A percentile compares a stretch with the other conserved stretches of the same genome.
phyloP scores from a whole-genome alignment of 2,113 vertebrate genomes.

The Brachyhypopomus occidentalis region DNA sequence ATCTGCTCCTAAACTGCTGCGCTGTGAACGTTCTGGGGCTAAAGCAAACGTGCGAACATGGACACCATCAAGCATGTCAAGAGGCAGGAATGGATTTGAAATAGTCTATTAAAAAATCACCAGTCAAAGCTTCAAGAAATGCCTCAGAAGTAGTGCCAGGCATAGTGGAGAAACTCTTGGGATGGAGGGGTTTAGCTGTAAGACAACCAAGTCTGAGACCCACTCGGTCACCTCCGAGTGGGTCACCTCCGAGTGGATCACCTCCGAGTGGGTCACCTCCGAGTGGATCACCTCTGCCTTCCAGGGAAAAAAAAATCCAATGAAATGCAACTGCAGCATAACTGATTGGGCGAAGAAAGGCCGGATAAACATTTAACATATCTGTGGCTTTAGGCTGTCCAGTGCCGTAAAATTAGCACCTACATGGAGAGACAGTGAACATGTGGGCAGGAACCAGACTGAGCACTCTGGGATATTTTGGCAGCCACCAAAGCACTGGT shows the following conservation, averaged over 20 bases:
- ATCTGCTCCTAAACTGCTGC: background rate
- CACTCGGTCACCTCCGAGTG: too few relatives aligned
- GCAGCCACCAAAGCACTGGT: conserved; percentile 68
- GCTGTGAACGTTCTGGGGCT: background rate
- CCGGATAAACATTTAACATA: conserved; percentile 60
- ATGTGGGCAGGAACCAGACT: conserved; percentile 63
- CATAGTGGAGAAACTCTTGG: background rate
- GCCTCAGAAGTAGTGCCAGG: too few relatives aligned
- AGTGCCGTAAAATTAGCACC: conserved; percentile 76
- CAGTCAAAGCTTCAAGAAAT: background rate
- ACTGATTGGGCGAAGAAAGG: conserved; percentile 43
- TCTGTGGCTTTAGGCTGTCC: conserved; percentile 67
- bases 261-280: too few relatives aligned
- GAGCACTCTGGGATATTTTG: conserved; percentile 65
- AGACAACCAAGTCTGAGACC: too few relatives aligned
- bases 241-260: too few relatives aligned
- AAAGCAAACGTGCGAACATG: background rate
- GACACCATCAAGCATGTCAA: background rate
- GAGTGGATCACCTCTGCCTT: too few relatives aligned
- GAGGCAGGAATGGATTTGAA: background rate
- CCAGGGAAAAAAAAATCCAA: background rate
- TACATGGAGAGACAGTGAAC: conserved; percentile 65
- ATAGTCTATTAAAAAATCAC: background rate
- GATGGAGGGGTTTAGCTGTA: background rate
- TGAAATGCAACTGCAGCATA: background rate